A percentile compares a stretch with the other conserved stretches of the same genome.
Evolutionary conservation across 2,113 vertebrate species (phyloP).

Genomic region (Numida meleagris): DNA sequence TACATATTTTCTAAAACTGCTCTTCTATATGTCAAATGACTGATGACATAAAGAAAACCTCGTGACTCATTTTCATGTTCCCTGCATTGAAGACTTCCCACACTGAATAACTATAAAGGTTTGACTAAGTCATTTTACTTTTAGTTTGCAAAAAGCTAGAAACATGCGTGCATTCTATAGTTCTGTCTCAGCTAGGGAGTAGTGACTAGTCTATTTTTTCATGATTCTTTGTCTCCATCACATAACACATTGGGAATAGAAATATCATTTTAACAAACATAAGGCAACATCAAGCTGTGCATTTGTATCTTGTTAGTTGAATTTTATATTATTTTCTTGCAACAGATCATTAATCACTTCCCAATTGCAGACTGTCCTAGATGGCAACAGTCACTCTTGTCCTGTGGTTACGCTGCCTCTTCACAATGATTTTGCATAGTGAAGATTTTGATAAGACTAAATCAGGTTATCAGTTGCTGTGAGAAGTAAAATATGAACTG

Average conservation of each 20-base stretch:
- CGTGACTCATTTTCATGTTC: neutral
- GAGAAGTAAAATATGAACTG: neutral
- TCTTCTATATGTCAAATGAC: neutral
- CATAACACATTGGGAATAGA: neutral
- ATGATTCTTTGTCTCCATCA: neutral
- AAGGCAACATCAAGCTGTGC: neutral
- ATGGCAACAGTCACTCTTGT: neutral
- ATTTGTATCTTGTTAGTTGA: neutral
- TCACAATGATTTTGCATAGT: neutral
- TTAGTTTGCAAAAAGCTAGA: neutral
- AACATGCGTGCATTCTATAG: neutral
- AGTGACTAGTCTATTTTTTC: neutral
- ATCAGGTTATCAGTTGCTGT: neutral
- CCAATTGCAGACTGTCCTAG: neutral
- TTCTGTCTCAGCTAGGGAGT: neutral
- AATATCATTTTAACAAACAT: neutral
- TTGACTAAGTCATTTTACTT: neutral
- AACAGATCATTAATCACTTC: rapidly evolving
- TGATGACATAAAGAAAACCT: neutral
- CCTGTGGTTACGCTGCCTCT: neutral
- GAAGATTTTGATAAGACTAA: neutral
- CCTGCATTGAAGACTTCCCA: rapidly evolving
- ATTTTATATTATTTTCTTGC: neutral
- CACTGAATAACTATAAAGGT: neutral
- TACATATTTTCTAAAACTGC: neutral